A percentile compares a stretch with the other conserved stretches of the same genome.
Evolutionary conservation across 35 echinoderm and acorn worm species (phyloP).

Genomic region (Chiridota heheva): DNA sequence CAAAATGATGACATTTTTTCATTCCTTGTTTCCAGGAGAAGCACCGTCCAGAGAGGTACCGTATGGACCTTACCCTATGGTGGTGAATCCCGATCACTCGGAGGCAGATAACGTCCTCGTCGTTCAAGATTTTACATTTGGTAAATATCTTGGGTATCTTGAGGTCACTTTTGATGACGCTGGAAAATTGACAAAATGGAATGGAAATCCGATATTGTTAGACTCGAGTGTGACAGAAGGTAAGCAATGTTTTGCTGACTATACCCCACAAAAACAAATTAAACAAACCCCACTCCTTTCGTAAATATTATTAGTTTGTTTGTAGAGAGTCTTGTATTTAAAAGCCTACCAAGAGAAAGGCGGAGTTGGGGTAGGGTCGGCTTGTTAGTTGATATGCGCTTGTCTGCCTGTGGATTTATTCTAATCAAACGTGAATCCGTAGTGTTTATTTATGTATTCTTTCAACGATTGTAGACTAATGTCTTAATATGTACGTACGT

Average conservation of each 20-base stretch:
- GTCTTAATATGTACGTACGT: no score
- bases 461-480: no score
- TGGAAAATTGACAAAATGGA: conserved; percentile 48
- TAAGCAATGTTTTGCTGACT: not conserved
- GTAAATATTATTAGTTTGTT: no score
- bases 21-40: conserved; percentile 38
- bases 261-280: no score
- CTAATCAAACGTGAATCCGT: no score
- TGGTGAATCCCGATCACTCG: conserved; percentile 42
- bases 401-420: no score
- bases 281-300: no score
- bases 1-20: not conserved
- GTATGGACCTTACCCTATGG: conserved; percentile 58
- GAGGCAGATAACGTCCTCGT: conserved; percentile 42
- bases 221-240: conserved; percentile 63
- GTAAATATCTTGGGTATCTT: conserved; percentile 82
- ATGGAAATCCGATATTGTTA: conserved; percentile 82
- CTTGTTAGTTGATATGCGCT: no score
- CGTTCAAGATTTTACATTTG: conserved; percentile 86
- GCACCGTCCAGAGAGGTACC: conserved; percentile 65
- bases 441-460: no score
- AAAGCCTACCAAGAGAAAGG: no score
- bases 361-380: no score
- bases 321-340: no score
- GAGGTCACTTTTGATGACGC: conserved; percentile 77